Conservation (phyloP, 2,113 vertebrate genomes). For the Cyprinodon tularosa region DNA sequence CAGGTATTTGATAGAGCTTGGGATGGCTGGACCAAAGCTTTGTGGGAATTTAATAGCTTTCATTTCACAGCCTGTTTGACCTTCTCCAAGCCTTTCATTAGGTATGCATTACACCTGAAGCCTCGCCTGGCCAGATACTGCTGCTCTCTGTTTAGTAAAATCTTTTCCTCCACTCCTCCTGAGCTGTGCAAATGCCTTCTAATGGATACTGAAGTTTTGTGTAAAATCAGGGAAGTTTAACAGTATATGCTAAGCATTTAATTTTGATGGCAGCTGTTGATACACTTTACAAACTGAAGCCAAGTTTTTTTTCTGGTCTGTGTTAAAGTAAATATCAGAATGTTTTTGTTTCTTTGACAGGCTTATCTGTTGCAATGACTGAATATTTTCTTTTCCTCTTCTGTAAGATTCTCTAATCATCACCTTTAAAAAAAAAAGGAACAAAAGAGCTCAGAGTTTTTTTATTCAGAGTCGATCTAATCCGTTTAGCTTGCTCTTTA, state of each 20-base stretch:
- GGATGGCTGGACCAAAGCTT: slow-evolving; percentile 32
- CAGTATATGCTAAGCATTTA: too few relatives aligned
- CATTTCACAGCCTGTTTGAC: slow-evolving; percentile 65
- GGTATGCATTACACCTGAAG: slow-evolving; percentile 72
- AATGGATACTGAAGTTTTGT: slow-evolving; percentile 16
- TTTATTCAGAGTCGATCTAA: slow-evolving; percentile 67
- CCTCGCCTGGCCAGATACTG: slow-evolving; percentile 51
- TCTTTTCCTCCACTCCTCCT: slow-evolving; percentile 21
- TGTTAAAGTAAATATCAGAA: too few relatives aligned
- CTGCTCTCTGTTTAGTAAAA: slow-evolving; percentile 37
- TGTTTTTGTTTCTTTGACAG: slow-evolving; percentile 2
- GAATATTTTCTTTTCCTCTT: slow-evolving; percentile 27
- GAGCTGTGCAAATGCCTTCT: slow-evolving; percentile 15
- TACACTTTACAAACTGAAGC: too few relatives aligned
- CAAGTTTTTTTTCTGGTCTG: too few relatives aligned
- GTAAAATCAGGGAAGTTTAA: neutral
- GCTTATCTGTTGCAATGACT: slow-evolving; percentile 32
- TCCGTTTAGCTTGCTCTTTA: slow-evolving; percentile 61
- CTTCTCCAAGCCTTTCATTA: slow-evolving; percentile 67
- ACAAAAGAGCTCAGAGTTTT: slow-evolving; percentile 9
- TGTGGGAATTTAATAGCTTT: slow-evolving; percentile 70
- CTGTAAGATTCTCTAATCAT: slow-evolving; percentile 47
- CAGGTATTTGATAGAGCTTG: slow-evolving; percentile 38
- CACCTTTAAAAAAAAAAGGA: slow-evolving; percentile 23
- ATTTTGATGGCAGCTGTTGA: too few relatives aligned